Evolutionary conservation across 2,113 vertebrate species (phyloP), one percentile per base, ranked within the genome.

Genomic region (Sorex fumeus): DNA sequence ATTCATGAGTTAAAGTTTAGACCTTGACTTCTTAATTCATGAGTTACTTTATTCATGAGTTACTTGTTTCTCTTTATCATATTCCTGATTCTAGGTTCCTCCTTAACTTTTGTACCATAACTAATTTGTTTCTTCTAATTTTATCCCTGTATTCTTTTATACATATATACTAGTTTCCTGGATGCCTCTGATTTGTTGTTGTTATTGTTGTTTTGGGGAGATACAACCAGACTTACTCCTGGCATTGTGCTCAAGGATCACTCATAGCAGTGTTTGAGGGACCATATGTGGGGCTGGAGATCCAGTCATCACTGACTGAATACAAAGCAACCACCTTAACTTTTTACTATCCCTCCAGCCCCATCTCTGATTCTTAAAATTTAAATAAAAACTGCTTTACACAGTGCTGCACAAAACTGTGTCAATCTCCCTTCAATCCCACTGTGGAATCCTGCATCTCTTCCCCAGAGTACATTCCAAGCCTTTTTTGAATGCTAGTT

Each of bases 11-110:
- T 19, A 23, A 50, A 5, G 6, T 50, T 50, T 50, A 50, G 47
- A 50, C 47, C 47, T 50, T 50, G 47, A 50, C 9, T 13, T 50
- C 60, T 62, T 62, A 15, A 62, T 27, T 62, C 60, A 62, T 62
- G 19, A n/a, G n/a, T 53, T 10, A 53, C 47, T 50, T 50, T 13
- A 50, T 50, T 50, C 47, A 66, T 66, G 27, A 50, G 47, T 60
- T 19, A 23, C 80, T 69, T 67, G 18, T 1, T 70, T 23, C 47
- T 87, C 64, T 45, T 93, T 27, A 50, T 67, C 70, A 78, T 78
- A 28, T 87, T 91, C 23, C 28, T 83, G 77, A 82, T 83, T 88
- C 34, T 57, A 43, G 62, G 81, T 86, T 77, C 28, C 25, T 91
- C 18, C 66, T 75, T 64, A 28, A 75, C 9, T 87, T 87, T 77